Evolutionary conservation across 2,797 vertebrate genomes (phyloP).

Genomic region (Danio tinwini): DNA sequence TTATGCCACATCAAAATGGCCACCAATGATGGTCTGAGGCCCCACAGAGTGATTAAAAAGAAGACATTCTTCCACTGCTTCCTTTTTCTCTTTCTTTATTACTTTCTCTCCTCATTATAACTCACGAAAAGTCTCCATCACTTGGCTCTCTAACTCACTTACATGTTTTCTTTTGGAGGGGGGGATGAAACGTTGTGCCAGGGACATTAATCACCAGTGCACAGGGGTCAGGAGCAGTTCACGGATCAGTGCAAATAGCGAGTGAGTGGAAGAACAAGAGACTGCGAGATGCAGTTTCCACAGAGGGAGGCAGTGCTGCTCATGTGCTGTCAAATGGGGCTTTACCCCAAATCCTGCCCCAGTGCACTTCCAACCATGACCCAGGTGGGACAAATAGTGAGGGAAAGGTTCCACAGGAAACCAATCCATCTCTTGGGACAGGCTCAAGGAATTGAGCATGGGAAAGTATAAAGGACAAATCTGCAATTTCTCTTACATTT

Average conservation of each 20-base stretch:
- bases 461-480: conserved; percentile 28
- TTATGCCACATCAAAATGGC: conserved; percentile 41
- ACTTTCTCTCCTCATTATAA: conserved; percentile 41
- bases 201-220: conserved; percentile 73
- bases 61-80: conserved; percentile 19
- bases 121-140: conserved; percentile 39
- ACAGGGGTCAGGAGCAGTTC: conserved; percentile 75
- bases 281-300: conserved; percentile 49
- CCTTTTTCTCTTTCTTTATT: conserved; percentile 27
- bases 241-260: conserved; percentile 58
- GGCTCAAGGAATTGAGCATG: conserved; percentile 22
- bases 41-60: conserved; percentile 31
- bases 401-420: conserved; percentile 46
- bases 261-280: conserved; percentile 54
- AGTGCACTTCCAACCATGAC: conserved; percentile 17
- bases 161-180: conserved; percentile 57
- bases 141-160: conserved; percentile 50
- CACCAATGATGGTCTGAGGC: conserved; percentile 39
- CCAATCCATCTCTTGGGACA: conserved; percentile 33
- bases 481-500: background rate
- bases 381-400: conserved; percentile 49
- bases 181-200: conserved; percentile 63
- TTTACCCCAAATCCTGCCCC: conserved; percentile 28
- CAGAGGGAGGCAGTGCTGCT: conserved; percentile 36
- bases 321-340: conserved; percentile 43